Evolutionary conservation across 2,888 invertebrate species (phyloP).

Genomic region (Epirrhoe tristata): DNA sequence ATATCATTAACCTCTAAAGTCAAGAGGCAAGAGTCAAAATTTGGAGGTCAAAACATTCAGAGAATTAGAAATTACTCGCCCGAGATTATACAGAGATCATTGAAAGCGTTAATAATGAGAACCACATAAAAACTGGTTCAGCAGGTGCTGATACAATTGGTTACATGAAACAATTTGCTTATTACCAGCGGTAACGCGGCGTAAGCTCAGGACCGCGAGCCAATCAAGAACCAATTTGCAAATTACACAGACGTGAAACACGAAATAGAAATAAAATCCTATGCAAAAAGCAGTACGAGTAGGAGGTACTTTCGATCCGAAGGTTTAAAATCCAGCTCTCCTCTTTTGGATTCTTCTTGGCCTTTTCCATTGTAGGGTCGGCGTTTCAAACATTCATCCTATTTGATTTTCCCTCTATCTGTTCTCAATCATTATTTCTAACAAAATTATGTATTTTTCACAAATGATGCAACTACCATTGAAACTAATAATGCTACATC

Average conservation of each 20-base stretch:
- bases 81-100: conserved; percentile 55
- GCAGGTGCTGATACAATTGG: conserved; percentile 57
- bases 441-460: too few species aligned
- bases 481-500: too few species aligned
- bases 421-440: too few species aligned
- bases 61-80: conserved; percentile 54
- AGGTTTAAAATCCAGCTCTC: not conserved
- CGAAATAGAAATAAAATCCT: conserved; percentile 38
- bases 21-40: conserved; percentile 13
- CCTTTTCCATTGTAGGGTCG: too few species aligned
- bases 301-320: not conserved
- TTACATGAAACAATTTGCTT: conserved; percentile 50
- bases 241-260: conserved; percentile 39
- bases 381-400: too few species aligned
- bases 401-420: too few species aligned
- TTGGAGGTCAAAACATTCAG: conserved; percentile 28
- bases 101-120: conserved; percentile 59
- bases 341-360: too few species aligned
- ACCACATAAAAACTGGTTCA: conserved; percentile 61
- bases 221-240: conserved; percentile 42
- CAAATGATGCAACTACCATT: too few species aligned
- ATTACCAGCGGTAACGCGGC: conserved; percentile 35
- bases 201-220: conserved; percentile 35
- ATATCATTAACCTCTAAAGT: conserved; percentile 69
- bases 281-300: conserved; percentile 18